Percentiles rank a stretch among this genome's conserved stretches.
Conservation (phyloP, 2,113 vertebrate genomes). For the Notothenia coriiceps region DNA sequence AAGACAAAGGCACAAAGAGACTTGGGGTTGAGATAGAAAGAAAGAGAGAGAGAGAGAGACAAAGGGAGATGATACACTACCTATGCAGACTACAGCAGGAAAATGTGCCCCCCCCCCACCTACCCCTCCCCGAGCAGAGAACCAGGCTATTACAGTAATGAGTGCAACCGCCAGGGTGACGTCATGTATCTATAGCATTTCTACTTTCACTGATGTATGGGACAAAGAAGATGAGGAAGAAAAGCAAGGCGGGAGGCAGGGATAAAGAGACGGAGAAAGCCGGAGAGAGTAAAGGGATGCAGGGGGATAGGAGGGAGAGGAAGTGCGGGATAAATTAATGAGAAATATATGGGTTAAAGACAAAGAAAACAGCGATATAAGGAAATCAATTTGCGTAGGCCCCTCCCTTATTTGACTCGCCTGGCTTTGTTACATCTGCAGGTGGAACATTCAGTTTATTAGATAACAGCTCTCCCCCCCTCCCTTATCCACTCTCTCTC, state of each 20-base stretch:
- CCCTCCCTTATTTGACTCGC: constrained; percentile 39
- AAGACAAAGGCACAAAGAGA: constrained; percentile 58
- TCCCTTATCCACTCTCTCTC: not conserved
- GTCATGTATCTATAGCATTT: constrained; percentile 75
- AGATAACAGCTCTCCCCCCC: constrained; percentile 59
- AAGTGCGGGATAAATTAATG: constrained; percentile 13
- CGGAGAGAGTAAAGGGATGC: not conserved
- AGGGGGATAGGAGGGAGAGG: not conserved
- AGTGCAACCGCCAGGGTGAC: constrained; percentile 67
- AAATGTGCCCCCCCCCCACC: constrained; percentile 43
- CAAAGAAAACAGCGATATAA: constrained; percentile 59
- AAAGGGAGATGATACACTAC: constrained; percentile 69
- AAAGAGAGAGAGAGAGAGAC: constrained; percentile 40
- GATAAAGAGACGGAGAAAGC: constrained; percentile 12
- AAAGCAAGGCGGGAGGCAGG: not conserved
- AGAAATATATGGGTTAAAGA: constrained; percentile 51
- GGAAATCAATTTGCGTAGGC: constrained; percentile 54
- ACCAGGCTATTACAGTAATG: constrained; percentile 74
- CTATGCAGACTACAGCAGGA: constrained; percentile 61
- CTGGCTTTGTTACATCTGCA: constrained; percentile 59
- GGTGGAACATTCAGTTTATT: constrained; percentile 64
- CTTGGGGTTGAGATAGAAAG: constrained; percentile 11
- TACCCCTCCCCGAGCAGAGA: constrained; percentile 23
- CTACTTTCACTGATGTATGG: constrained; percentile 59
- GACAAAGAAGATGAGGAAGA: constrained; percentile 69